A percentile compares a stretch with the other conserved stretches of the same genome.
These are phyloP conservation scores for Actias luna DNA, from an alignment of 2,888 invertebrate genomes.

Conservation along the genomic window DNA sequence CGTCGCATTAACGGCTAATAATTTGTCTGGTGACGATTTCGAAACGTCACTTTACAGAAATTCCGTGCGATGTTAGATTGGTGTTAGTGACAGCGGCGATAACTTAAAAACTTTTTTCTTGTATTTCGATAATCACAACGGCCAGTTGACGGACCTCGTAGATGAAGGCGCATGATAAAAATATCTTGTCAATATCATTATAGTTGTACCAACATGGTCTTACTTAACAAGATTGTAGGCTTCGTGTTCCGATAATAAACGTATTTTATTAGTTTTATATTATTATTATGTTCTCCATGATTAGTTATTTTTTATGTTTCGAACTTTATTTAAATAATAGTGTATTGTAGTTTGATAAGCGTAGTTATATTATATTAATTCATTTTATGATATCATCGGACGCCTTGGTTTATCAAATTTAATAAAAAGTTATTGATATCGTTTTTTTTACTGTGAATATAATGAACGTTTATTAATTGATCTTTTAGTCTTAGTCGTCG, in stretches of 20 bases:
- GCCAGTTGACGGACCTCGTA: slow-evolving; percentile 40
- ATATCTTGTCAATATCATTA: slow-evolving; percentile 72
- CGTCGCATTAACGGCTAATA: slow-evolving; percentile 67
- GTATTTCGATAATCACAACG: slow-evolving; percentile 60
- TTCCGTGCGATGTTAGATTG: slow-evolving; percentile 69
- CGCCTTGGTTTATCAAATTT: neutral
- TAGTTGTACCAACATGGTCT: slow-evolving; percentile 54
- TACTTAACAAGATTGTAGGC: slow-evolving; percentile 71
- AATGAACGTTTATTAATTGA: too few species aligned
- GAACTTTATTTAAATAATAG: neutral
- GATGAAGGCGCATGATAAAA: slow-evolving; percentile 65
- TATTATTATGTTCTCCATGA: slow-evolving; percentile 49
- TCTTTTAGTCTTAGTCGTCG: too few species aligned
- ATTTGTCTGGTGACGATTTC: slow-evolving; percentile 68
- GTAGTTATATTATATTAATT: neutral
- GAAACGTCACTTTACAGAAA: slow-evolving; percentile 59
- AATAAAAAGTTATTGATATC: too few species aligned
- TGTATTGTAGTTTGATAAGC: neutral
- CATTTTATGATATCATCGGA: neutral
- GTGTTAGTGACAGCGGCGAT: slow-evolving; percentile 60
- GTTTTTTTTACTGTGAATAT: too few species aligned
- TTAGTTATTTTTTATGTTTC: slow-evolving; percentile 31
- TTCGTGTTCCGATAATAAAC: slow-evolving; percentile 62
- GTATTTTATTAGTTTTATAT: slow-evolving; percentile 54
- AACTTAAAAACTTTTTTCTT: slow-evolving; percentile 68